Percentiles rank a stretch among this genome's conserved stretches.
phyloP scores from a whole-genome alignment of 2,113 vertebrate genomes.

The Sterrhoptilus dennistouni region DNA sequence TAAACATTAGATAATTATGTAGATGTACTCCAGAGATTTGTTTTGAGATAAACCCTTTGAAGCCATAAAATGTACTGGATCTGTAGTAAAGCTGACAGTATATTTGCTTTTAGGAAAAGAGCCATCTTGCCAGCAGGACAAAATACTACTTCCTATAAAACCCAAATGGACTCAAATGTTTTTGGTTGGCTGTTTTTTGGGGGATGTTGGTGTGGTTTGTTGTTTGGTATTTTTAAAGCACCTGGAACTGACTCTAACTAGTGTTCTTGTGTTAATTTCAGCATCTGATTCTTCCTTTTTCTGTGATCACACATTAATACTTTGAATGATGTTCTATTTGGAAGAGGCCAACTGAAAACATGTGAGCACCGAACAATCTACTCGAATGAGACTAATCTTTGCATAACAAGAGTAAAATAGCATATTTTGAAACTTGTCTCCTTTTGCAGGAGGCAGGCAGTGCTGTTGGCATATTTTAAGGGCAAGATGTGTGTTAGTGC shows the following conservation, averaged over 20 bases:
- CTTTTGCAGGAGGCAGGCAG: not conserved
- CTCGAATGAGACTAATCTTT: not conserved
- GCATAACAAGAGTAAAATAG: not conserved
- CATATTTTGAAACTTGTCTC: not conserved
- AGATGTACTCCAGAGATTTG: not conserved
- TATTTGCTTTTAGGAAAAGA: not conserved
- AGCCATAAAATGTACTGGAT: not conserved
- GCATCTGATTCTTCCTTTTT: not conserved
- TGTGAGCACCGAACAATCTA: not conserved
- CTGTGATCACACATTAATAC: not conserved
- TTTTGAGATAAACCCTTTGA: not conserved
- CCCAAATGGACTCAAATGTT: not conserved
- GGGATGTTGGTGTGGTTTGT: not conserved
- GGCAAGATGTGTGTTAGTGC: not conserved
- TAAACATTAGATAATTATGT: not conserved
- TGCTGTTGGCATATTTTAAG: not conserved
- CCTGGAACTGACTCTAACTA: not conserved
- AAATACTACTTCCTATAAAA: not conserved
- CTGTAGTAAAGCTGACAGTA: not conserved
- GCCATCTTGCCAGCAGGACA: not conserved
- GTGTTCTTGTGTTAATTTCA: not conserved
- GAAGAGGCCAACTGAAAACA: not conserved
- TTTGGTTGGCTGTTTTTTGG: not conserved
- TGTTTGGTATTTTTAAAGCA: not conserved
- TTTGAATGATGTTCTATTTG: not conserved